These are phyloP conservation scores for Cataglyphis altisquamis DNA, from an alignment of 2,888 invertebrate genomes.

Conservation along the genomic window DNA sequence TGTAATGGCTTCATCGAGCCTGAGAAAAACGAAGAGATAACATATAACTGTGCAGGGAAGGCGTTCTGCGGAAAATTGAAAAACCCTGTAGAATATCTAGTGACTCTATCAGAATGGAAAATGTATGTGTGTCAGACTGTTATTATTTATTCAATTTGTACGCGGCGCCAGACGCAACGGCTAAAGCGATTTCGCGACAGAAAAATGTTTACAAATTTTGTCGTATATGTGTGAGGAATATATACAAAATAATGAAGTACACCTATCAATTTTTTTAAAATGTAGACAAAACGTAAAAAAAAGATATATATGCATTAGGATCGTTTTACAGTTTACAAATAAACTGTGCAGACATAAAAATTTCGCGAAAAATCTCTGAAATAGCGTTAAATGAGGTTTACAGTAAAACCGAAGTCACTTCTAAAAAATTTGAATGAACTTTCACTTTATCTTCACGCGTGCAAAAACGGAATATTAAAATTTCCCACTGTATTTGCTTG, in stretches of 20 bases:
- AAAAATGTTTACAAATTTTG: slow-evolving; percentile 23
- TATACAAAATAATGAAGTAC: not conserved
- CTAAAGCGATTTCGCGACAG: slow-evolving; percentile 17
- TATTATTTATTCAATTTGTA: slow-evolving; percentile 53
- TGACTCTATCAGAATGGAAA: slow-evolving; percentile 55
- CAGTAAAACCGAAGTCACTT: not conserved
- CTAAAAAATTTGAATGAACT: not conserved
- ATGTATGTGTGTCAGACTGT: slow-evolving; percentile 30
- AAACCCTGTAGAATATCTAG: slow-evolving; percentile 40
- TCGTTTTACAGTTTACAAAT: not conserved
- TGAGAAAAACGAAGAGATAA: slow-evolving; percentile 52
- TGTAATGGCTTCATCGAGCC: slow-evolving; percentile 50
- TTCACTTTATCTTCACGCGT: not conserved
- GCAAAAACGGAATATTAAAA: not conserved
- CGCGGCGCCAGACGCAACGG: slow-evolving; percentile 23
- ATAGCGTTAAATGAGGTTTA: not conserved
- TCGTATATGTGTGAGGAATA: not conserved
- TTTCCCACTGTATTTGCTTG: not conserved
- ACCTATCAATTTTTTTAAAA: not conserved
- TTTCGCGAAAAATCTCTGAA: not conserved
- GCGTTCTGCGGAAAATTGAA: slow-evolving; percentile 63
- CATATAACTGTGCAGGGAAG: slow-evolving; percentile 61
- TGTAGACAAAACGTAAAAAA: not conserved
- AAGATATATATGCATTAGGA: not conserved
- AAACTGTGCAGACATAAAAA: not conserved